Evolutionary conservation across 2,888 invertebrate species (phyloP), one percentile per base, ranked within the genome.

Genomic region (Nymphalis urticae): DNA sequence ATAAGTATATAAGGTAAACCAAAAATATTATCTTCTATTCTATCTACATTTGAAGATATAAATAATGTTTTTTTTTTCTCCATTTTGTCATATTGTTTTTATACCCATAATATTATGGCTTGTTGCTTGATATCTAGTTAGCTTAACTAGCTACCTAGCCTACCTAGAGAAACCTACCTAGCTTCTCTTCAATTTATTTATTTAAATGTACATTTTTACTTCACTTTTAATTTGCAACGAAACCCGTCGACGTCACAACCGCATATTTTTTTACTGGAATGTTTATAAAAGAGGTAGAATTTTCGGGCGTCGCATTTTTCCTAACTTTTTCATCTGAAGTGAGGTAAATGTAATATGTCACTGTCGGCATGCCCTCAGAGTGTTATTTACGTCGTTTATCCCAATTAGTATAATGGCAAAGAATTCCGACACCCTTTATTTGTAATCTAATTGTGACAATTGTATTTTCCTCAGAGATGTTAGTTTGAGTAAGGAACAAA

Each of bases 341-440:
- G n/a, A 58, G 58, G 58, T 36, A 58, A 58, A 58, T 58, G 19
- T 58, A 58, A 58, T 58, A 42, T 58, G 58, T 58, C 58, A 58
- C 58, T 58, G 58, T 58, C 58, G 19, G 17, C 19, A 19, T 19
- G 42, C 58, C 58, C 36, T 58, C 36, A 8, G 58, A 19, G 58
- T 58, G 58, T 58, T 58, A 42, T 58, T 58, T 58, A 32, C 58
- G 58, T 58, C 58, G 58, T 58, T 58, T 58, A 58, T 58, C 36
- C 58, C 58, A 58, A 58, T 58, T 58, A 58, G 58, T 36, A 32
- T 19, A 42, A 42, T 36, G 19, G 19, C 50, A 58, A 42, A 42
- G 42, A n/a, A 36, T n/a, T 42, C 36, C 36, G 58, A 58, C 58
- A 58, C 58, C 58, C 42, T 27, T 36, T 58, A 58, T 42, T 58